A percentile compares a stretch with the other conserved stretches of the same genome.
phyloP scores from a whole-genome alignment of 2,888 invertebrate genomes.

The Dysmachus trigonus region DNA sequence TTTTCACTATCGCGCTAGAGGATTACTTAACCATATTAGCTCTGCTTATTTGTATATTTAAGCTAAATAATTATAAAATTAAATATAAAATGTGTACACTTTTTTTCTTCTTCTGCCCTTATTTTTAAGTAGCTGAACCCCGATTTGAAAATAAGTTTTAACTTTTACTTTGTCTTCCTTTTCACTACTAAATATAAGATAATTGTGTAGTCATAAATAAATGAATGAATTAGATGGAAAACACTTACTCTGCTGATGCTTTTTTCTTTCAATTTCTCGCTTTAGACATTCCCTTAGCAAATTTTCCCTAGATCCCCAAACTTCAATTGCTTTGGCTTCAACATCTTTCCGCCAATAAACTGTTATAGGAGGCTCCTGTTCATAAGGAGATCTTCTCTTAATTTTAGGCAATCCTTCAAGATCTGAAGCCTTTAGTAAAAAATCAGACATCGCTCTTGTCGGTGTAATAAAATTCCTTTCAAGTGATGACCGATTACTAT shows the following conservation, averaged over 20 bases:
- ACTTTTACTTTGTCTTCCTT: too few relatives aligned
- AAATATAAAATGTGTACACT: too few relatives aligned
- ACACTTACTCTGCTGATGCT: conserved; percentile 81
- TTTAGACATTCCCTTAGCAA: conserved; percentile 80
- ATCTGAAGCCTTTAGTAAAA: conserved; percentile 86
- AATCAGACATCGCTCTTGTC: conserved; percentile 90
- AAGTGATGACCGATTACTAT: conserved; percentile 65
- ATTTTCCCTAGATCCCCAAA: conserved; percentile 89
- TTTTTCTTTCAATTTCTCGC: conserved; percentile 80
- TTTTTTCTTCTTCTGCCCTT: too few relatives aligned
- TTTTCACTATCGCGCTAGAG: too few relatives aligned
- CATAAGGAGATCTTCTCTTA: conserved; percentile 90
- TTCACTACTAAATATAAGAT: too few relatives aligned
- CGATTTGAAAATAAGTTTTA: too few relatives aligned
- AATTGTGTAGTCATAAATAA: too few relatives aligned
- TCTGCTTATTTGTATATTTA: too few relatives aligned
- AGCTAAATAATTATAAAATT: too few relatives aligned
- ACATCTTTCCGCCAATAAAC: conserved; percentile 95
- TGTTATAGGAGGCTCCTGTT: conserved; percentile 90
- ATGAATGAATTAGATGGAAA: too few relatives aligned
- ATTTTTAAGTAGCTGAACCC: too few relatives aligned
- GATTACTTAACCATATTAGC: too few relatives aligned
- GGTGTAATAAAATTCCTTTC: conserved; percentile 95
- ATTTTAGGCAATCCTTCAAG: conserved; percentile 87
- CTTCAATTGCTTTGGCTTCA: conserved; percentile 81